phyloP scores from a whole-genome alignment of 2,797 vertebrate genomes.

The Coranthus polyacanthus region DNA sequence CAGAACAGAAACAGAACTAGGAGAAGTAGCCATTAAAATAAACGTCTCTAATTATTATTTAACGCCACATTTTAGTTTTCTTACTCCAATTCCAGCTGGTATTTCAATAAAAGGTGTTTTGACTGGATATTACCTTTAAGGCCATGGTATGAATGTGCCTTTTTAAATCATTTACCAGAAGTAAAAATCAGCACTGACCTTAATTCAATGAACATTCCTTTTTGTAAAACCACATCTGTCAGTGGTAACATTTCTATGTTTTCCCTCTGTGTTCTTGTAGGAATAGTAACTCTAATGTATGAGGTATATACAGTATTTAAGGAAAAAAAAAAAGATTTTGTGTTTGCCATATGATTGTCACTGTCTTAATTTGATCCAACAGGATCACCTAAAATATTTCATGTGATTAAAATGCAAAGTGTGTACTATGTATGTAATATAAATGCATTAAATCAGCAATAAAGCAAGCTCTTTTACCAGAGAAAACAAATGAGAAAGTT shows the following conservation, averaged over 20 bases:
- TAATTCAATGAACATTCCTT: conserved; percentile 59
- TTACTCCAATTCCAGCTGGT: conserved; percentile 29
- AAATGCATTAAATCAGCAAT: conserved; percentile 79
- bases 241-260: conserved; percentile 54
- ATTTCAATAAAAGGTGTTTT: conserved; percentile 36
- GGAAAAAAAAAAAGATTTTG: conserved; percentile 43
- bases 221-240: conserved; percentile 46
- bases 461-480: conserved; percentile 71
- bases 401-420: conserved; percentile 60
- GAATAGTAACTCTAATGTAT: conserved; percentile 56
- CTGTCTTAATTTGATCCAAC: conserved; percentile 63
- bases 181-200: conserved; percentile 50
- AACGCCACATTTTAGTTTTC: conserved; percentile 53
- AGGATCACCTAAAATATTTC: conserved; percentile 51
- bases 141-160: conserved; percentile 78
- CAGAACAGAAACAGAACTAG: no score
- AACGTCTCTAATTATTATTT: no score
- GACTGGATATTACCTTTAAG: conserved; percentile 67
- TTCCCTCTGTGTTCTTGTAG: conserved; percentile 66
- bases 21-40: no score
- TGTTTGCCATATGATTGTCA: conserved; percentile 62
- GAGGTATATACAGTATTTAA: conserved; percentile 46
- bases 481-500: conserved; percentile 18
- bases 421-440: conserved; percentile 66
- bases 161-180: conserved; percentile 55